Evolutionary conservation across 2,888 invertebrate species (phyloP).

Genomic region (Catocala sponsa): DNA sequence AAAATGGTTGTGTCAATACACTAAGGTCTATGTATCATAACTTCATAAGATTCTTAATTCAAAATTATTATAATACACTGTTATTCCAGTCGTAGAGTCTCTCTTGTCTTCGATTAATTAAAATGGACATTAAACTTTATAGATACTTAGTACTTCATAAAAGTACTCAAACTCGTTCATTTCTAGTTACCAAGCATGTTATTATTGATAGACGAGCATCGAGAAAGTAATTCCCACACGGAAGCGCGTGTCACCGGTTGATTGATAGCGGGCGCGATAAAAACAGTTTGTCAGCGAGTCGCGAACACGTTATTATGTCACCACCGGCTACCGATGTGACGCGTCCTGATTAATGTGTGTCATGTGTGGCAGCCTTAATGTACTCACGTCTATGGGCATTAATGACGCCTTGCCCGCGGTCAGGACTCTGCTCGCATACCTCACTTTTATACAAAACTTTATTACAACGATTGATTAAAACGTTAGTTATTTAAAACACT

Average conservation of each 20-base stretch:
- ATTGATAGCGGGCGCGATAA: slow-evolving; percentile 78
- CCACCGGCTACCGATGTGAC: slow-evolving; percentile 66
- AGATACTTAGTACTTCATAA: neutral
- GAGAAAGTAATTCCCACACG: slow-evolving; percentile 76
- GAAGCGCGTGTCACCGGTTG: slow-evolving; percentile 76
- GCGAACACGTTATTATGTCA: slow-evolving; percentile 83
- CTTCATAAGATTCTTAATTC: too few relatives aligned
- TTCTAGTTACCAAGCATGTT: slow-evolving; percentile 44
- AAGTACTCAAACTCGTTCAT: slow-evolving; percentile 23
- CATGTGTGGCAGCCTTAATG: slow-evolving; percentile 67
- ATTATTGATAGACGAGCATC: slow-evolving; percentile 48
- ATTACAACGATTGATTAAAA: slow-evolving; percentile 15
- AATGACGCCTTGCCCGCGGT: slow-evolving; percentile 66
- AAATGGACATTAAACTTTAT: neutral
- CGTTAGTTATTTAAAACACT: slow-evolving; percentile 4
- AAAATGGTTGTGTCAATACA: too few relatives aligned
- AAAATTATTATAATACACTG: too few relatives aligned
- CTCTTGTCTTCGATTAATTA: too few relatives aligned
- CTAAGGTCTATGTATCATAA: too few relatives aligned
- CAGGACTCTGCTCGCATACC: slow-evolving; percentile 40
- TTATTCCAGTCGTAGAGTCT: too few relatives aligned
- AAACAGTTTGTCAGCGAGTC: slow-evolving; percentile 75
- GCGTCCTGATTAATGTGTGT: slow-evolving; percentile 78
- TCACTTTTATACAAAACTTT: neutral
- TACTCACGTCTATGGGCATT: slow-evolving; percentile 66